Evolutionary conservation across 2,113 vertebrate genomes (phyloP), one percentile per base, ranked within the genome.

Genomic region (Ornithorhynchus anatinus): DNA sequence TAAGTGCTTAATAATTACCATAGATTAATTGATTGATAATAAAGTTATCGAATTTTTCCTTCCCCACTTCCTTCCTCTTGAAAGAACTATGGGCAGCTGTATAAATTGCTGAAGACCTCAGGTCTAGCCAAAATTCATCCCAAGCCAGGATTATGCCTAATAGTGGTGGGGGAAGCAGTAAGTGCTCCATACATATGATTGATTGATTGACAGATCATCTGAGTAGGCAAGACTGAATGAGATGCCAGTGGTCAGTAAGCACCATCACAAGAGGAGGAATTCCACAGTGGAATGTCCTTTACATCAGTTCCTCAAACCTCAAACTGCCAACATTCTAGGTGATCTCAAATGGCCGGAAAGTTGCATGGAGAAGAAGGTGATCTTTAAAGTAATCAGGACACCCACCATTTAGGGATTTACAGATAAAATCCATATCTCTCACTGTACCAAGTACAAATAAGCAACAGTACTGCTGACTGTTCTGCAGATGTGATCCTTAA

Each of bases 31-130:
- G n/a, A n/a, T n/a, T n/a, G n/a, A n/a, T n/a, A n/a, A n/a, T n/a
- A n/a, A n/a, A n/a, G n/a, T n/a, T n/a, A n/a, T n/a, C n/a, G n/a
- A n/a, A n/a, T n/a, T n/a, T n/a, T n/a, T n/a, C n/a, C n/a, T n/a
- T n/a, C n/a, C n/a, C n/a, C n/a, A n/a, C n/a, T n/a, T n/a, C n/a
- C n/a, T n/a, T n/a, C n/a, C 35, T 5, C 47, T 59, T 44, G 48
- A 19, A 27, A 19, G 5, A 47, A 32, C 59, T 58, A 39, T 54
- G 42, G 37, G 8, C 13, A 47, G n/a, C 35, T 35, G 40, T 37
- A 42, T 9, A 33, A 35, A 37, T 38, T 48, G 75, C 59, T 48
- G 52, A 68, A 74, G 35, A 37, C 74, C 29, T 66, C 7, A 66
- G 14, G 9, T 64, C 71, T 61, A 37, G 6, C 39, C 35, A 60